phyloP scores from a whole-genome alignment of 2,888 invertebrate species.

The Caenorhabditis virilis region DNA sequence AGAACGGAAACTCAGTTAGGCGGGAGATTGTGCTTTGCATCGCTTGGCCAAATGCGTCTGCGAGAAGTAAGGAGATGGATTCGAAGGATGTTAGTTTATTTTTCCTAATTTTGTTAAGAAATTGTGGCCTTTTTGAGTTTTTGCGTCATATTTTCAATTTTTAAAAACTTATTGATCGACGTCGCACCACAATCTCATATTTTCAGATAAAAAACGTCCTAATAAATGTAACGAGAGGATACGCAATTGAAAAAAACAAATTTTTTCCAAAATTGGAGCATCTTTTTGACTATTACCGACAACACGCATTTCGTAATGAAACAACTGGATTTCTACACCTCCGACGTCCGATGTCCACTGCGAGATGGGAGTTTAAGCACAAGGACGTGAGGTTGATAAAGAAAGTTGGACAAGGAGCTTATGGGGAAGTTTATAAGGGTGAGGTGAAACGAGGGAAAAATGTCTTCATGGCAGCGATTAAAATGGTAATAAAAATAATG shows the following conservation, averaged over 20 bases:
- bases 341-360: conserved; percentile 5
- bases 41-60: conserved; percentile 18
- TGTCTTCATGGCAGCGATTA: conserved; percentile 29
- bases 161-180: conserved; percentile 16
- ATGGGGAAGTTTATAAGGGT: conserved; percentile 37
- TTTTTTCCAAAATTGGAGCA: conserved; percentile 13
- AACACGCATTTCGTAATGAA: conserved; percentile 4
- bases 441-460: conserved; percentile 19
- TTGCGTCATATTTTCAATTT: too few relatives aligned
- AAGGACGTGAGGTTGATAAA: conserved; percentile 18
- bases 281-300: conserved; percentile 9
- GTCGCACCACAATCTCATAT: too few relatives aligned
- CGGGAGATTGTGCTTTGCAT: conserved; percentile 21
- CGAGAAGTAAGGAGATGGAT: conserved; percentile 1
- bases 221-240: not conserved
- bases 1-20: conserved; percentile 4
- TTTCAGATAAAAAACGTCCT: too few relatives aligned
- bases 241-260: conserved; percentile 4
- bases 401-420: conserved; percentile 37
- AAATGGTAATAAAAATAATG: conserved; percentile 4
- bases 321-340: conserved; percentile 4
- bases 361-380: conserved; percentile 31
- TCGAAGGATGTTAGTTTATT: not conserved
- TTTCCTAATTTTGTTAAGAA: not conserved
- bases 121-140: too few relatives aligned